Evolutionary conservation across 2,888 invertebrate species (phyloP), one percentile per base, ranked within the genome.

Genomic region (Drosophila mulleri): DNA sequence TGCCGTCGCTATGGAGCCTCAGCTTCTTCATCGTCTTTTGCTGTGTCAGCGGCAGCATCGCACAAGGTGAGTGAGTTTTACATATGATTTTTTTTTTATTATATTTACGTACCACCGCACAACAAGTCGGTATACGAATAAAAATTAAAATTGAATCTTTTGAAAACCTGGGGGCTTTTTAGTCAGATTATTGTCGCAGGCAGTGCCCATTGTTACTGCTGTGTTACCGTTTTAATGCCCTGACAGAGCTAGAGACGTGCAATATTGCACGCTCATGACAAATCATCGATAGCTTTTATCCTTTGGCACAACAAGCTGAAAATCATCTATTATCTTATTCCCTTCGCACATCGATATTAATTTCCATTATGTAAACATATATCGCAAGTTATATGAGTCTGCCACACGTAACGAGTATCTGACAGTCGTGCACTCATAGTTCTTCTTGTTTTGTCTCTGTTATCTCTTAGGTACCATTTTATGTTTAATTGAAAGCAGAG

Each of bases 1-100:
- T 48, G 62, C 41, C 66, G 68, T 35, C 60, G 35, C 54, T 64
- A 35, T 53, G 67, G 58, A 39, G 39, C 39, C 20, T 77, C 77
- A 61, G 81, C 78, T 65, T 70, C 79, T 76, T 67, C 72, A 56
- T 83, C 73, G 50, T 81, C 75, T 66, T 69, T 64, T 73, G 82
- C 66, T 76, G 63, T 26, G 78, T 75, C 87, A 63, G 71, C 77
- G 45, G 71, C 79, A 82, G 73, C 79, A 83, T 69, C 67, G 82
- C 90, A 87, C 86, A 86, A 86, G 86, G 86, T 86, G 82, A 86
- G 86, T 89, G 87, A 83, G 86, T 86, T 86, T 86, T 88, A 89
- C 89, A 88, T 78, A 80, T 67, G 82, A 70, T 67, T 62, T 84
- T 74, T 84, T 74, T 71, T 59, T 65, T 64, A 82, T 68, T 67